phyloP scores from a whole-genome alignment of 2,797 vertebrate species.

The Phaenicophaeus curvirostris region DNA sequence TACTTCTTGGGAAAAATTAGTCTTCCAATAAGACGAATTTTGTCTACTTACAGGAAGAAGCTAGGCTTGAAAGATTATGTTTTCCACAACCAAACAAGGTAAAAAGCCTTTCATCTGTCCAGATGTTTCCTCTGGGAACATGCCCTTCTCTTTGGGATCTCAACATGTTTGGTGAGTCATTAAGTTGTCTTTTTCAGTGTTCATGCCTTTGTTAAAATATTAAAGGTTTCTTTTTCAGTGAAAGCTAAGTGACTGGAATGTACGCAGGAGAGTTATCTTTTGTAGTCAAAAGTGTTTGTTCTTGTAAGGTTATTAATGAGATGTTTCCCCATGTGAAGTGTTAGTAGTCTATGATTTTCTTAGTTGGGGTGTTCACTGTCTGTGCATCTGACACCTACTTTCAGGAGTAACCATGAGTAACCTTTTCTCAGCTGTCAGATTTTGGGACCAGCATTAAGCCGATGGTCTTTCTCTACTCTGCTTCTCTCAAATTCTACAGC shows the following conservation, averaged over 20 bases:
- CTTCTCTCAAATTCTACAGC: neutral
- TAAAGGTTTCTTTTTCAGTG: neutral
- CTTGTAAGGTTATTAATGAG: neutral
- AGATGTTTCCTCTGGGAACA: constrained; percentile 38
- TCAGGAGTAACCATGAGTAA: neutral
- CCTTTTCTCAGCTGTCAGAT: neutral
- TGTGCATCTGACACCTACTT: neutral
- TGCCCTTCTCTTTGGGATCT: neutral
- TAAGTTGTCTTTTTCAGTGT: neutral
- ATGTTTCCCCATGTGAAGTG: neutral
- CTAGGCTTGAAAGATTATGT: neutral
- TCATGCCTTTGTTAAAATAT: neutral
- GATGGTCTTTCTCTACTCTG: neutral
- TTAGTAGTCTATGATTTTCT: neutral
- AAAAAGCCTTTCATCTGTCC: constrained; percentile 21
- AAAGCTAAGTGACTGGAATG: neutral
- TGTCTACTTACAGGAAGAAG: neutral
- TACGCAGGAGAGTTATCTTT: neutral
- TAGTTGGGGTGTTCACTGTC: neutral
- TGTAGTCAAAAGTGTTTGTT: neutral
- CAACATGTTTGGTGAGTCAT: neutral
- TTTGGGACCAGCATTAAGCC: neutral
- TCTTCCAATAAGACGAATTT: neutral
- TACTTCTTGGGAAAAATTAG: neutral
- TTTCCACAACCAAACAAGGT: constrained; percentile 6